Percentiles rank a stretch among this genome's conserved stretches.
Evolutionary conservation across 1,140 invertebrate species (phyloP).

Genomic region (Popillia japonica): DNA sequence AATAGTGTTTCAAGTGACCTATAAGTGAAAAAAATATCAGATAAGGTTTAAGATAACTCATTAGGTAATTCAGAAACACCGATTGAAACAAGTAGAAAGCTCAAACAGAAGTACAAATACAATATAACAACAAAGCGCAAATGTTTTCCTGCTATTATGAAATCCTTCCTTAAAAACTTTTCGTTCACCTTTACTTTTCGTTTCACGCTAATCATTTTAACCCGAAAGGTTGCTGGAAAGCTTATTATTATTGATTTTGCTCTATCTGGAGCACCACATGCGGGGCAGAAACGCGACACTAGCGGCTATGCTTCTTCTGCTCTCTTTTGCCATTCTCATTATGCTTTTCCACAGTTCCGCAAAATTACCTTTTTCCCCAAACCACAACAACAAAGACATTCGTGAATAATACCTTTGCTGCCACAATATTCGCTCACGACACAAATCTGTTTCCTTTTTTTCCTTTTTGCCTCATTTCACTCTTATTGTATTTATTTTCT

Average conservation of each 20-base stretch:
- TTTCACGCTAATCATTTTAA: background rate
- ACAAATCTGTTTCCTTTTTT: slow-evolving; percentile 10
- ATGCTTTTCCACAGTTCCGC: background rate
- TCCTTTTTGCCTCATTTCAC: background rate
- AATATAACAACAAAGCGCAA: no score
- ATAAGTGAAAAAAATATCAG: no score
- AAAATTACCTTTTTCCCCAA: slow-evolving; percentile 1
- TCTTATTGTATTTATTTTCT: background rate
- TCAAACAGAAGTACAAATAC: no score
- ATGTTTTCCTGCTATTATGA: background rate
- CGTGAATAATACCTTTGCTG: background rate
- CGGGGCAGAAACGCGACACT: background rate
- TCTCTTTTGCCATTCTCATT: slow-evolving; percentile 6
- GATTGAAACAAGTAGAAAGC: no score
- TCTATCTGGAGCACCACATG: background rate
- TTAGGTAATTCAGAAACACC: no score
- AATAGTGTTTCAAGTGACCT: no score
- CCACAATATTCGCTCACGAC: background rate
- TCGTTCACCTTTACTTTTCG: background rate
- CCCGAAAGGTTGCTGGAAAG: background rate
- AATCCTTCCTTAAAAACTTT: background rate
- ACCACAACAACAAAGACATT: slow-evolving; percentile 5
- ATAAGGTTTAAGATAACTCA: no score
- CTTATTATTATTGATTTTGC: slow-evolving; percentile 16
- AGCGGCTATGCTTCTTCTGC: background rate